These are phyloP conservation scores for Thymallus thymallus DNA, from an alignment of 2,113 vertebrate genomes.

Conservation along the genomic window DNA sequence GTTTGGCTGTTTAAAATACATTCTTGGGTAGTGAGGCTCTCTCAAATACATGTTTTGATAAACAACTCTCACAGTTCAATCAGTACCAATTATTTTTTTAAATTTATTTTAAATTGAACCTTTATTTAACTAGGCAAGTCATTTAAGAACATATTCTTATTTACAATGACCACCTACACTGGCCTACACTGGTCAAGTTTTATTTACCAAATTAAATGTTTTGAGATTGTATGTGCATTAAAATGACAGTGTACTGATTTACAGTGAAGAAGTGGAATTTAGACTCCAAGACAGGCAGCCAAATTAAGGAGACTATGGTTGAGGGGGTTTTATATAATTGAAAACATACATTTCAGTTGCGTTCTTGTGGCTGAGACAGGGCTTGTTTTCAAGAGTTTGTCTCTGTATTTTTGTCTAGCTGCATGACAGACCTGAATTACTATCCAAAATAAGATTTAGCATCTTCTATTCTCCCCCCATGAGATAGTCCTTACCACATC, in stretches of 20 bases:
- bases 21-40: background rate
- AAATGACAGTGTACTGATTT: slow-evolving; percentile 37
- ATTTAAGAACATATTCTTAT: too few species aligned
- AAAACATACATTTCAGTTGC: slow-evolving; percentile 57
- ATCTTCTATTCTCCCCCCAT: slow-evolving; percentile 45
- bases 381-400: slow-evolving; percentile 50
- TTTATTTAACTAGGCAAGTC: too few species aligned
- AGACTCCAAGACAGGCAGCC: slow-evolving; percentile 35
- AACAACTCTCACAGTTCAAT: background rate
- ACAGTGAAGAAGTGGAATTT: slow-evolving; percentile 33
- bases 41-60: slow-evolving; percentile 3
- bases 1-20: background rate
- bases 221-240: slow-evolving; percentile 26
- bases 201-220: slow-evolving; percentile 33
- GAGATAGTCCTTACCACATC: slow-evolving; percentile 23
- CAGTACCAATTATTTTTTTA: background rate
- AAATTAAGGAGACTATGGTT: slow-evolving; percentile 53
- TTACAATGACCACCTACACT: too few species aligned
- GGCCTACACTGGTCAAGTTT: too few species aligned
- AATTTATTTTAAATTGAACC: too few species aligned
- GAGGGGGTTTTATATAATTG: slow-evolving; percentile 58
- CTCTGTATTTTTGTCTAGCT: slow-evolving; percentile 43
- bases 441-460: slow-evolving; percentile 33
- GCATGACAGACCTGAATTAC: slow-evolving; percentile 41
- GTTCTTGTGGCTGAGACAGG: slow-evolving; percentile 58